Conservation (phyloP, 2,797 vertebrate genomes). For the Paratrypauchen microcephalus region DNA sequence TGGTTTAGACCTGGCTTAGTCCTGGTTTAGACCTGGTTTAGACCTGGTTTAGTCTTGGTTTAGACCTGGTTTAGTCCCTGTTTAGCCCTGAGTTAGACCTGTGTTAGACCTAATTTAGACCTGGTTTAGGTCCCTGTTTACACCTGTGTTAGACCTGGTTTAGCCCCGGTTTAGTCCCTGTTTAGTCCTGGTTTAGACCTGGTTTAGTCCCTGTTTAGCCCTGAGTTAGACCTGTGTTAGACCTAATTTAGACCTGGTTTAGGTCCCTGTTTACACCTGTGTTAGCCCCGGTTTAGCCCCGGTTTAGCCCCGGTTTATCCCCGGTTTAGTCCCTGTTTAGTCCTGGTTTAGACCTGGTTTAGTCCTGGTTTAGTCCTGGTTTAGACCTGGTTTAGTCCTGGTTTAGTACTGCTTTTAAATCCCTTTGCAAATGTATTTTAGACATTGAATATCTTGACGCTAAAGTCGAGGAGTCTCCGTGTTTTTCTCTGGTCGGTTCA, state of each 20-base stretch:
- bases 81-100: no score
- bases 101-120: no score
- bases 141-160: neutral
- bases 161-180: neutral
- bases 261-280: no score
- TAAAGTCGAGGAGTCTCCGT: no score
- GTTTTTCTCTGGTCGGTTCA: no score
- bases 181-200: slow-evolving; percentile 2
- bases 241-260: neutral
- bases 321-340: neutral
- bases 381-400: neutral
- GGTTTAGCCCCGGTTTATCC: no score
- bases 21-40: neutral
- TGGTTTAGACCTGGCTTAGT: neutral
- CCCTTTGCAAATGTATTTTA: no score
- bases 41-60: neutral
- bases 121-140: neutral
- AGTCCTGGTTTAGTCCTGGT: neutral
- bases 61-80: neutral
- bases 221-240: no score
- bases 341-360: slow-evolving; percentile 1
- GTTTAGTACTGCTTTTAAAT: no score
- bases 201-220: neutral
- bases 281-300: no score
- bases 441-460: no score